Base-by-base conservation (phyloP, 2,888 invertebrate species). In the Drosophila sordidula region DNA sequence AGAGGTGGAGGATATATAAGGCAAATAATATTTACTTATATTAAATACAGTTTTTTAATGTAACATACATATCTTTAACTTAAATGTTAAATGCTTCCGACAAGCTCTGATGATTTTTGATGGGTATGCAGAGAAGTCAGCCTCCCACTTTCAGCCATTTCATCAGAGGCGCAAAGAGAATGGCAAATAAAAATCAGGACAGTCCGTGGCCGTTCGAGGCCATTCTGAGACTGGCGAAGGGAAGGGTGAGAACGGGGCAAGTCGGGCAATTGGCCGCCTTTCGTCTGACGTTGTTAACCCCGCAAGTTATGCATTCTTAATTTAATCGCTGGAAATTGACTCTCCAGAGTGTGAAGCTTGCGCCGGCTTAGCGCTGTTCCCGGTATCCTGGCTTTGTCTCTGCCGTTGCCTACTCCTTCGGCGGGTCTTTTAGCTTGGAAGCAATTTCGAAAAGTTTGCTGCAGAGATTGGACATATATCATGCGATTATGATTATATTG, bases 251-350 rank as follows among this genome's bases (percentile, higher is more conserved):
- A 9, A n/a, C 32, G 16, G 39, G 39, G n/a, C 26, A 18, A 65
- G 61, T 49, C 55, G 14, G 57, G 61, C 62, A 54, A 54, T 56
- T 66, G 59, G 52, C 51, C 56, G 55, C 46, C 58, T 42, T 49
- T 42, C 39, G 42, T 25, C 47, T 18, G 56, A 71, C 75, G 75
- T 59, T 87, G 85, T 85, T 85, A 89, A 77, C 89, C 88, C 75
- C 64, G 78, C 80, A 89, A 89, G 85, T 89, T 85, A 85, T 85
- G 85, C 85, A 85, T 85, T 85, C 88, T 89, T 85, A 85, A 85
- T 85, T 85, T 85, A 85, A 85, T 85, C 89, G 85, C 86, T 85
- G 78, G 75, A 79, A 85, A 85, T 85, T 85, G 85, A 85, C 85
- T 85, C 89, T 87, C 86, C 78, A 69, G 83, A 77, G 73, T 77